Evolutionary conservation across 2,113 vertebrate species (phyloP), one percentile per base, ranked within the genome.

Genomic region (Ibidorhyncha struthersii): DNA sequence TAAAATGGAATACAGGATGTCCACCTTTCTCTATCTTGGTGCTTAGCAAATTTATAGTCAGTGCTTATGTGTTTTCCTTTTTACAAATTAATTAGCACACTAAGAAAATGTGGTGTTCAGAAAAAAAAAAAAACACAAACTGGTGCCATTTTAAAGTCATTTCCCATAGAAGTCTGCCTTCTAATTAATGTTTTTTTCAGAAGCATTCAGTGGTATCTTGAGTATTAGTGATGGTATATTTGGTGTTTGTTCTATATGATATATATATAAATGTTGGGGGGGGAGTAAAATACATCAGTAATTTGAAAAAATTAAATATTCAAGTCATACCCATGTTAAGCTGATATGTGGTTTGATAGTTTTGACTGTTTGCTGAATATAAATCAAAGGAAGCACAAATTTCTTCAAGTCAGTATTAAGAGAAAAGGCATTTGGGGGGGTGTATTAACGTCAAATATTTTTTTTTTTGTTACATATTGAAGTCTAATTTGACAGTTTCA

Each of bases 141-240:
- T 90, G 97, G 98, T 98, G 98, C 98, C 95, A 97, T 97, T 97
- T 98, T 87, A 89, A 98, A 98, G 97, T 96, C 77, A 96, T 97
- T 97, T 98, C 94, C 97, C 97, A 97, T 96, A 97, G 96, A 97
- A 96, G 96, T 97, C 97, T 98, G 98, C 98, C 98, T 98, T 98
- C 97, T 96, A 96, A 93, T 92, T 95, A 96, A 95, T 96, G 95
- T 40, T 90, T 96, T 98, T 98, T 98, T 96, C 98, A 97, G 97
- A 98, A 97, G 94, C 95, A 98, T 98, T 98, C 96, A 98, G 98
- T 98, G 97, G 98, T 97, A 97, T 97, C 97, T 97, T 98, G 97
- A 98, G 96, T 98, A 97, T 98, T 98, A 98, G 98, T 98, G 98
- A 98, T 94, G 97, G 98, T 98, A 98, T 97, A 95, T 91, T 98